A percentile compares a stretch with the other conserved stretches of the same genome.
phyloP scores from a whole-genome alignment of 2,888 invertebrate species.

The Polymixis flavicincta region DNA sequence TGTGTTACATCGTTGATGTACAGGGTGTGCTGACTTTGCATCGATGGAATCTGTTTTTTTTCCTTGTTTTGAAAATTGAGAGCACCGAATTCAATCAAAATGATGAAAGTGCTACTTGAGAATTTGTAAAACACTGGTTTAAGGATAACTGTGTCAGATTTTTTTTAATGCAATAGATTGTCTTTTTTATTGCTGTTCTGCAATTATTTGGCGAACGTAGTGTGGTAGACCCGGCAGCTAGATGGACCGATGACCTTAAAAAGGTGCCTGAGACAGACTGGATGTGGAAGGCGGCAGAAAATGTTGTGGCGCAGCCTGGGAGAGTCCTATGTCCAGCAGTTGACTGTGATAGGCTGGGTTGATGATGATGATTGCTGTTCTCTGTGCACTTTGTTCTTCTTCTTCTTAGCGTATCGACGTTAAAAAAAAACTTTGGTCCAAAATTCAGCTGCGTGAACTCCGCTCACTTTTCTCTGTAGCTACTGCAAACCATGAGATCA shows the following conservation, averaged over 20 bases:
- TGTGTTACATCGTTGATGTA: constrained; percentile 79
- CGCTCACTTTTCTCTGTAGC: too few species aligned
- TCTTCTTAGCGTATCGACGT: too few species aligned
- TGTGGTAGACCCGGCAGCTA: background rate
- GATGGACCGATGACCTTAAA: background rate
- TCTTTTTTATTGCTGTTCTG: too few species aligned
- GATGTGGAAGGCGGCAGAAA: background rate
- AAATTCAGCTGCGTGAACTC: too few species aligned
- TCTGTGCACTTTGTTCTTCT: background rate
- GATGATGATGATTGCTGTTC: too few species aligned
- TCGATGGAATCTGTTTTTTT: background rate
- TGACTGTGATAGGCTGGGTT: too few species aligned
- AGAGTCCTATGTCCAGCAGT: too few species aligned
- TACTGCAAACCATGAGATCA: background rate
- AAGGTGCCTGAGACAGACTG: background rate
- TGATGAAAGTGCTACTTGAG: background rate
- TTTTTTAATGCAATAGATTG: background rate
- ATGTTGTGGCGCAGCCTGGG: too few species aligned
- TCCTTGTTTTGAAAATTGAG: too few species aligned
- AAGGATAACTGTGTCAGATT: too few species aligned
- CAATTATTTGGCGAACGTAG: too few species aligned
- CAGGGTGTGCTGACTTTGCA: constrained; percentile 69
- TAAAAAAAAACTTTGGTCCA: too few species aligned
- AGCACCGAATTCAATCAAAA: background rate
- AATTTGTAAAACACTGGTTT: background rate